These are phyloP conservation scores for Schizothorax lantsangensis DNA, from an alignment of 2,797 vertebrate genomes.

Conservation along the genomic window DNA sequence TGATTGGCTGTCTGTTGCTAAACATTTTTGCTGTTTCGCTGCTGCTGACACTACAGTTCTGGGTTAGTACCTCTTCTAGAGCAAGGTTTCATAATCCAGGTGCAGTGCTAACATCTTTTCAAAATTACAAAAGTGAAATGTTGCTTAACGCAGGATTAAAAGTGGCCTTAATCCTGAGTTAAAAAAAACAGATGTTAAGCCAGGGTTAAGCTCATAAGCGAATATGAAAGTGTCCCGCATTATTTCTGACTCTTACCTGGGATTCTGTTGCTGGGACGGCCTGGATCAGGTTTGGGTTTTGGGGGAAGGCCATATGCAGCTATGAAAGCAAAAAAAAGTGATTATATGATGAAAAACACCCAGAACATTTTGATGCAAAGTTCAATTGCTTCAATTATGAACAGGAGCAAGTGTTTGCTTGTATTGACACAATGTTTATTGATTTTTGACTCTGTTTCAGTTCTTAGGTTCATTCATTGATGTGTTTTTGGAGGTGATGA, in stretches of 20 bases:
- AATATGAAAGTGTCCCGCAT: not conserved
- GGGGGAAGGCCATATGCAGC: slow-evolving; percentile 66
- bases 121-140: not conserved
- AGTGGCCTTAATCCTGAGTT: not conserved
- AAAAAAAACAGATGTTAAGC: not conserved
- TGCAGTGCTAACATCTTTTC: not conserved
- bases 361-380: not conserved
- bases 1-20: not conserved
- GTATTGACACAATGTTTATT: not conserved
- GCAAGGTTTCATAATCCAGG: not conserved
- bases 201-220: not conserved
- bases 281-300: slow-evolving; percentile 64
- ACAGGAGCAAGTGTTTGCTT: not conserved
- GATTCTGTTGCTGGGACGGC: slow-evolving; percentile 54
- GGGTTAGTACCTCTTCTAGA: not conserved
- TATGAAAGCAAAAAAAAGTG: slow-evolving; percentile 34
- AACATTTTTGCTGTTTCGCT: not conserved
- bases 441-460: not conserved
- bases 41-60: not conserved
- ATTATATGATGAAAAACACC: not conserved
- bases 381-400: not conserved
- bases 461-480: not conserved
- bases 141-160: not conserved
- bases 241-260: slow-evolving; percentile 50
- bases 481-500: slow-evolving; percentile 11